Base-by-base conservation (phyloP, 2,113 vertebrate species). In the Phyllostomus discolor region DNA sequence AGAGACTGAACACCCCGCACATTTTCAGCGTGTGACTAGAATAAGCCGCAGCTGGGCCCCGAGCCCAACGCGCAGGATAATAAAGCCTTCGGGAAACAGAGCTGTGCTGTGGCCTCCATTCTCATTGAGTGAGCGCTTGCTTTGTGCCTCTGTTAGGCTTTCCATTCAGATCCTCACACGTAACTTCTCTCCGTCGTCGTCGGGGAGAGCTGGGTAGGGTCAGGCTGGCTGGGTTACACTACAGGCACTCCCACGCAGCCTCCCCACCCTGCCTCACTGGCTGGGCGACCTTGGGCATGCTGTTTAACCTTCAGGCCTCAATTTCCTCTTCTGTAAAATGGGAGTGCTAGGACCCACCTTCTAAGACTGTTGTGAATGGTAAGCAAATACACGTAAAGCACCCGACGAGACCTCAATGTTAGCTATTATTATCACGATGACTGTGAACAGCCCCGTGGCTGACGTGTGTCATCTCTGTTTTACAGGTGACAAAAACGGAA, bases 1-100 rank as follows among this genome's bases (percentile, higher is more conserved):
- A 97, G 96, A 94, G 96, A 96, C 8, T 72, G 95, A 95, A 91
- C 96, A n/a, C 75, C 86, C 54, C 80, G 96, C 91, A 95, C 95
- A 97, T 96, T 94, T 93, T 96, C 69, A 96, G 72, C 66, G 9
- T 88, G 94, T 95, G 96, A 88, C 94, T 84, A 69, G 94, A 95
- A 95, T 84, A 94, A 70, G 88, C 92, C 76, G n/a, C 52, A 64
- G 90, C 72, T 66, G 91, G 66, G 92, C 33, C 52, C 73, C 91
- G 7, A 1, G 86, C 64, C 95, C 83, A 54, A 59, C 93, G 76
- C 8, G 57, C 86, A 82, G 87, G 66, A 8, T 15, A 33, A 87
- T 26, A 70, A 24, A 12, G 73, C 12, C 1, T 0, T 4, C 38
- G 19, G 91, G 6, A 73, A 46, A 50, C 16, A 19, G 78, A 9